Evolutionary conservation across 1,140 invertebrate genomes (phyloP).

Genomic region (Ridgeia piscesae): DNA sequence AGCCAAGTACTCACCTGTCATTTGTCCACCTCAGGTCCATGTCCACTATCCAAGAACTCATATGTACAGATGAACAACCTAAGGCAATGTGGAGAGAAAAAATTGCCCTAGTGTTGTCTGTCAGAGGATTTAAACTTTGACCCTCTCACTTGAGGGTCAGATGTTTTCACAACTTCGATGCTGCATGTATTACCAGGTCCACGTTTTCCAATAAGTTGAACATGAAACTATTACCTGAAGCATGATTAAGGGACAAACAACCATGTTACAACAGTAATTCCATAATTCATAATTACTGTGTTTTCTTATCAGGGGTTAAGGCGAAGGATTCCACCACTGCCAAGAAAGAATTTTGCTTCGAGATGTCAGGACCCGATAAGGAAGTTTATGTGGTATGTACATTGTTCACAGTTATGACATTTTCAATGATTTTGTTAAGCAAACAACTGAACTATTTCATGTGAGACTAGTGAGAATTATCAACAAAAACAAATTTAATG

Average conservation of each 20-base stretch:
- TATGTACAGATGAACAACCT: no score
- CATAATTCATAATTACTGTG: neutral
- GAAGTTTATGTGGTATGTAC: constrained; percentile 32
- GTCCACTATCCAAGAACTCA: no score
- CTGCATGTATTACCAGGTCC: neutral
- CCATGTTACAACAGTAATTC: neutral
- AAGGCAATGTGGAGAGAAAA: no score
- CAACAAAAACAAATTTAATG: no score
- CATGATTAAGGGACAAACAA: neutral
- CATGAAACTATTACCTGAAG: neutral
- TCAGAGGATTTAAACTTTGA: no score
- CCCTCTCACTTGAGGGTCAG: no score
- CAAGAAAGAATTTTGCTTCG: constrained; percentile 46
- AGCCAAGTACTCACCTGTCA: no score
- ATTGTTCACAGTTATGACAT: neutral
- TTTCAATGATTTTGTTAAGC: neutral
- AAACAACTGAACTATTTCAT: neutral
- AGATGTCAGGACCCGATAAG: constrained; percentile 40
- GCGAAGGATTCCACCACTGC: constrained; percentile 37
- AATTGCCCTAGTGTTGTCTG: no score
- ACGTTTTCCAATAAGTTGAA: neutral
- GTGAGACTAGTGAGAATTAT: no score
- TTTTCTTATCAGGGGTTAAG: constrained; percentile 30
- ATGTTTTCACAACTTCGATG: no score
- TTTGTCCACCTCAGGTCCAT: no score